Evolutionary conservation across 2,888 invertebrate species (phyloP).

Genomic region (Iphiclides podalirius): DNA sequence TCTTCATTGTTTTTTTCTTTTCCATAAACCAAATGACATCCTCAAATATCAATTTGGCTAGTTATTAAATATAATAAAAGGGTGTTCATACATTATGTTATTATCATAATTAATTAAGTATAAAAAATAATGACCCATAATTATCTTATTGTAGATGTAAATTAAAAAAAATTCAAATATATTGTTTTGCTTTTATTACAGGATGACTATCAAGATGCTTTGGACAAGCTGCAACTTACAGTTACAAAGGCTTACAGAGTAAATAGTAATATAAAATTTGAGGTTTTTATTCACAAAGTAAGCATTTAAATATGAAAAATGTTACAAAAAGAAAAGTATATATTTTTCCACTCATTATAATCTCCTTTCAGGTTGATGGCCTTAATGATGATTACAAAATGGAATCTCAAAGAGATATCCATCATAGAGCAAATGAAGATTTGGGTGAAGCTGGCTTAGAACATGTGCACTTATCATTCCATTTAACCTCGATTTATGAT

Average conservation of each 20-base stretch:
- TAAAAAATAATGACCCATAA: too few relatives aligned
- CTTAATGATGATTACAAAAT: constrained; percentile 99
- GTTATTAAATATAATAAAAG: too few relatives aligned
- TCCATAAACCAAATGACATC: too few relatives aligned
- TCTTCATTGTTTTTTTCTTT: too few relatives aligned
- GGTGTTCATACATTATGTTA: too few relatives aligned
- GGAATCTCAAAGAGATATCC: constrained; percentile 99
- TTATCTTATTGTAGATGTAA: too few relatives aligned
- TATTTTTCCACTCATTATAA: too few relatives aligned
- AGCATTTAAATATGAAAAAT: constrained; percentile 27
- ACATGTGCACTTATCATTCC: constrained; percentile 95
- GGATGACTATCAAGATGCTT: constrained; percentile 98
- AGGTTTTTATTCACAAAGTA: constrained; percentile 98
- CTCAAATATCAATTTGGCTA: too few relatives aligned
- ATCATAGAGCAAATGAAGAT: constrained; percentile 97
- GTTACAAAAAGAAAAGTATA: constrained; percentile 6
- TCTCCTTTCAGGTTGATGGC: constrained; percentile 89
- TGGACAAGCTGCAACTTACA: constrained; percentile 94
- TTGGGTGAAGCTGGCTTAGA: constrained; percentile 92
- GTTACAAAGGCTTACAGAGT: constrained; percentile 97
- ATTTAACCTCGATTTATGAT: constrained; percentile 99
- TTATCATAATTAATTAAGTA: too few relatives aligned
- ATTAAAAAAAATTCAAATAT: too few relatives aligned
- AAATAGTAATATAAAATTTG: constrained; percentile 97
- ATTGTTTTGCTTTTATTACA: constrained; percentile 69